Evolutionary conservation across 2,797 vertebrate genomes (phyloP).

Genomic region (Typhlichthys subterraneus): DNA sequence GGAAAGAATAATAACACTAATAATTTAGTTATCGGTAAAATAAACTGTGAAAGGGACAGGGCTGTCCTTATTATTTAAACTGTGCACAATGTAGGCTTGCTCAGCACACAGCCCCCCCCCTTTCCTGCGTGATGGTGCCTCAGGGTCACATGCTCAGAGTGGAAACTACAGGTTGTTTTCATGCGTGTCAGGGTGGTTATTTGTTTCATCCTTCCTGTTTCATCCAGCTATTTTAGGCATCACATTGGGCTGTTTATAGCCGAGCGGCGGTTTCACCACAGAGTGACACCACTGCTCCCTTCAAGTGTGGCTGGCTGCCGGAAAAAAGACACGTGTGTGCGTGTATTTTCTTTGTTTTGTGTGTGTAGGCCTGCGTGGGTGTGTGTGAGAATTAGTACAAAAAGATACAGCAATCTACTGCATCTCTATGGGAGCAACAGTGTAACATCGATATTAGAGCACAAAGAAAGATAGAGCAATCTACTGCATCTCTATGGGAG

Average conservation of each 20-base stretch:
- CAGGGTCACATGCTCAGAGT: conserved; percentile 53
- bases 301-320: conserved; percentile 72
- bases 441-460: too few species aligned
- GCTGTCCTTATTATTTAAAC: too few species aligned
- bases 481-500: too few species aligned
- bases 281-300: conserved; percentile 73
- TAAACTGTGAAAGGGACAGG: too few species aligned
- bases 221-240: conserved; percentile 73
- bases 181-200: conserved; percentile 64
- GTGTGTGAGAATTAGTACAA: conserved; percentile 32
- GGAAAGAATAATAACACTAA: too few species aligned
- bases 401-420: too few species aligned
- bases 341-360: conserved; percentile 2
- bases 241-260: conserved; percentile 70
- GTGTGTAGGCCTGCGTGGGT: background rate
- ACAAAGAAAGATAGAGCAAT: too few species aligned
- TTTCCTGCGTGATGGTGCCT: conserved; percentile 18
- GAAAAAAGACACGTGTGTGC: conserved; percentile 54
- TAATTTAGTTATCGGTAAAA: too few species aligned
- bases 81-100: too few species aligned
- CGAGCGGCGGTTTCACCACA: conserved; percentile 65
- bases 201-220: conserved; percentile 73
- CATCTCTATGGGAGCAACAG: too few species aligned
- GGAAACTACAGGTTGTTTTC: conserved; percentile 74
- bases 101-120: background rate